Evolutionary conservation across 23 tunicate species (phyloP), one percentile per base, ranked within the genome.

Genomic region (Halocynthia roretzi): DNA sequence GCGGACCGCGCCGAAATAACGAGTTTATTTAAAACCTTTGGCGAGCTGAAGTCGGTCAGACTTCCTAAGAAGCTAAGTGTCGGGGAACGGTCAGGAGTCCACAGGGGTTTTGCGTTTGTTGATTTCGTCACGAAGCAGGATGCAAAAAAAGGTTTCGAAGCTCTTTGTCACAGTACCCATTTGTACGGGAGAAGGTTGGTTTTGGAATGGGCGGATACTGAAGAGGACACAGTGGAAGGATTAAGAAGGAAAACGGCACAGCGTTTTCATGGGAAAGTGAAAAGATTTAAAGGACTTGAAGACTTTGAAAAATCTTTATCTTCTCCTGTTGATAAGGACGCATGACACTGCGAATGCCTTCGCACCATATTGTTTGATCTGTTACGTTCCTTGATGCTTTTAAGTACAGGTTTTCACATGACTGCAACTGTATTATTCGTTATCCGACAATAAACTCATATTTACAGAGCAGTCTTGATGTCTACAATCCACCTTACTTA

Each of bases 151-250:
- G 99, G 96, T n/a, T 96, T 96, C 76, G 78, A 89, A 51, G 86
- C 99, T 18, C 50, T 96, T 57, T 81, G 87, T 67, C 83, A 85
- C 50, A 92, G 97, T 23, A 96, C 99, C 61, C 96, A 89, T 80
- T 85, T 96, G 71, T 89, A 89, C 68, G 99, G 99, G 9, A 77
- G 99, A 58, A 80, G 99, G 40, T 75, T 96, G 74, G 99, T 96
- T n/a, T 66, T 96, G 50, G 99, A 96, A 81, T 96, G 99, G 99
- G 99, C 99, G 7, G 86, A 91, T 64, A 77, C 83, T 12, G 92
- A 96, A 50, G 81, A 83, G 52, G 81, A 73, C n/a, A 58, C 82
- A 14, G 63, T 83, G 50, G 82, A 85, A 76, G 61, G 62, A 8
- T 64, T 87, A 21, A 67, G 90, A 51, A 75, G 78, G 56, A 93